These are phyloP conservation scores for Triops longicaudatus DNA, from an alignment of 1,140 invertebrate genomes.

Conservation along the genomic window DNA sequence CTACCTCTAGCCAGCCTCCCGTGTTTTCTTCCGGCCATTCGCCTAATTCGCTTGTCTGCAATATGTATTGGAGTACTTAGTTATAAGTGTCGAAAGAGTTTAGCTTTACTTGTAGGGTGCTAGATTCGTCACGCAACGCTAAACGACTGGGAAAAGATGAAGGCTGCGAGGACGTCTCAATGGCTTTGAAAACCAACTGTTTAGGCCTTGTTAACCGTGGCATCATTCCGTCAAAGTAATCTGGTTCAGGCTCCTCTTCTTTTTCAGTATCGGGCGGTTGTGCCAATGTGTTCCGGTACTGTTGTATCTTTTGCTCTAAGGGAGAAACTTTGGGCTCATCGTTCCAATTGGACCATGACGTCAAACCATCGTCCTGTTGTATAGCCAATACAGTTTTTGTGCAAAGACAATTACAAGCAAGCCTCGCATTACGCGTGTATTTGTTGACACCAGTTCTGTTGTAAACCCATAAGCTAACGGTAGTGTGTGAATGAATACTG, in stretches of 20 bases:
- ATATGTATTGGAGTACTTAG: background rate
- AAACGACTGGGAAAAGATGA: background rate
- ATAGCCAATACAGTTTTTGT: background rate
- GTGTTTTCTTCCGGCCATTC: background rate
- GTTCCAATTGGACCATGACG: background rate
- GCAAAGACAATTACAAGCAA: background rate
- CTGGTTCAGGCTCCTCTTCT: slow-evolving; percentile 20
- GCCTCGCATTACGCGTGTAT: background rate
- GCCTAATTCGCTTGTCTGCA: background rate
- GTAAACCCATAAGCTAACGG: slow-evolving; percentile 3
- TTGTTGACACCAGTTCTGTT: background rate
- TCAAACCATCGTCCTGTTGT: slow-evolving; percentile 3
- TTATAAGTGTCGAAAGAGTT: background rate
- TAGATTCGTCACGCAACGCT: background rate
- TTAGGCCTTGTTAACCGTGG: background rate
- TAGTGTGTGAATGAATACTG: background rate
- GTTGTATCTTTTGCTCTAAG: slow-evolving; percentile 19
- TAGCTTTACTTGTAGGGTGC: background rate
- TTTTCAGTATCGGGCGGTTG: background rate
- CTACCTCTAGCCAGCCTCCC: background rate
- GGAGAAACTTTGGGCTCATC: slow-evolving; percentile 12
- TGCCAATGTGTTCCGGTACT: slow-evolving; percentile 20
- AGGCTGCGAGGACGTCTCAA: background rate
- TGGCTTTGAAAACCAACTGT: background rate
- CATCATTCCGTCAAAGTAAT: slow-evolving; percentile 18